These are phyloP conservation scores for Montipora capricornis DNA, from an alignment of 64 coral and sea anemone genomes.

Conservation along the genomic window DNA sequence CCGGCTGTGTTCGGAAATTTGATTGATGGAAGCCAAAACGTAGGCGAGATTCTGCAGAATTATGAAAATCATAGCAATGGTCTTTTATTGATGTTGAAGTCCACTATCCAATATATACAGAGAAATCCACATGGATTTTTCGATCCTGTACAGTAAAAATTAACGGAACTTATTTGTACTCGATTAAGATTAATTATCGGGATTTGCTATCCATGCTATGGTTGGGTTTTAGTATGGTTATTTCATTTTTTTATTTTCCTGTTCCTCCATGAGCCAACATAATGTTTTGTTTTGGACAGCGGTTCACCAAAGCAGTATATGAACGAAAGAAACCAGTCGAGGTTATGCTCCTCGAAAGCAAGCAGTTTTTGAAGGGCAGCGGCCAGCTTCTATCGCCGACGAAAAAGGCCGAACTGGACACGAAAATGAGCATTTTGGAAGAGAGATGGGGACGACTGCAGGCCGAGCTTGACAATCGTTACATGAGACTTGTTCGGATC, in stretches of 20 bases:
- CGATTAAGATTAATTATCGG: too few species aligned
- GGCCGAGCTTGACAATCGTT: conserved; percentile 95
- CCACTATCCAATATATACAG: too few species aligned
- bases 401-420: conserved; percentile 88
- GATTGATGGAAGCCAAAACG: too few species aligned
- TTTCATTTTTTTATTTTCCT: not conserved
- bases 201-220: too few species aligned
- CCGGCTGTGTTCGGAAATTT: too few species aligned
- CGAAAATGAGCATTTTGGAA: conserved; percentile 96
- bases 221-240: too few species aligned
- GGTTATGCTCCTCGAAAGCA: conserved; percentile 79
- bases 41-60: too few species aligned
- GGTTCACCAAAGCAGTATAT: conserved; percentile 88
- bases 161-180: too few species aligned
- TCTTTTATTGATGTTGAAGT: too few species aligned
- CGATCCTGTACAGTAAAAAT: too few species aligned
- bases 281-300: conserved; percentile 16
- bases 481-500: conserved; percentile 97
- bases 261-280: not conserved
- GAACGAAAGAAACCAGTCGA: conserved; percentile 95
- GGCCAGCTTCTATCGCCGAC: conserved; percentile 74
- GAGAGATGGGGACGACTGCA: conserved; percentile 92
- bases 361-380: conserved; percentile 85
- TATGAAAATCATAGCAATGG: too few species aligned
- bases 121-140: too few species aligned